A percentile compares a stretch with the other conserved stretches of the same genome.
These are phyloP conservation scores for Chrysocyon brachyurus DNA, from an alignment of 2,797 vertebrate species.

Conservation along the genomic window DNA sequence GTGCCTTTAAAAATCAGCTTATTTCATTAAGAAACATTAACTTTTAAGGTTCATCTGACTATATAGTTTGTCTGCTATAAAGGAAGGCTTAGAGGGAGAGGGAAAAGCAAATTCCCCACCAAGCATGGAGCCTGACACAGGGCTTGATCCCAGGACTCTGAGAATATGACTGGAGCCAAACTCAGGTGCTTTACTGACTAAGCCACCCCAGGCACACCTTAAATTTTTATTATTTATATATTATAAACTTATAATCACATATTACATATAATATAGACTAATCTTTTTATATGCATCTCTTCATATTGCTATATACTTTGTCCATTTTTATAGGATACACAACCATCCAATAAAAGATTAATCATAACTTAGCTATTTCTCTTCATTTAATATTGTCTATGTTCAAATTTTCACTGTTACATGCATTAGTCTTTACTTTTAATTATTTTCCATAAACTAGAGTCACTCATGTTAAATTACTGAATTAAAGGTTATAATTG, in stretches of 20 bases:
- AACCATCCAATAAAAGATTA: not conserved
- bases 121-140: not conserved
- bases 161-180: not conserved
- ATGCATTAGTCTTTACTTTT: not conserved
- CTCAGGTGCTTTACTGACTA: not conserved
- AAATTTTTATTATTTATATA: not conserved
- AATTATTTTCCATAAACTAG: not conserved
- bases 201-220: not conserved
- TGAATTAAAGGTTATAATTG: not conserved
- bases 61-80: too few species aligned
- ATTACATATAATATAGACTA: not conserved
- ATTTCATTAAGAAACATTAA: not conserved
- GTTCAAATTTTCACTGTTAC: not conserved
- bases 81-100: not conserved
- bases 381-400: not conserved
- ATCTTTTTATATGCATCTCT: not conserved
- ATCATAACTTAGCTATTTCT: not conserved
- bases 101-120: not conserved
- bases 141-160: not conserved
- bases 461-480: not conserved
- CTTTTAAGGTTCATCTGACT: not conserved
- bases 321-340: not conserved
- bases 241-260: not conserved
- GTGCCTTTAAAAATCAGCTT: constrained; percentile 4
- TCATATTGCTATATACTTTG: not conserved